Evolutionary conservation across 2,797 vertebrate genomes (phyloP).

Genomic region (Myotis findleyi): DNA sequence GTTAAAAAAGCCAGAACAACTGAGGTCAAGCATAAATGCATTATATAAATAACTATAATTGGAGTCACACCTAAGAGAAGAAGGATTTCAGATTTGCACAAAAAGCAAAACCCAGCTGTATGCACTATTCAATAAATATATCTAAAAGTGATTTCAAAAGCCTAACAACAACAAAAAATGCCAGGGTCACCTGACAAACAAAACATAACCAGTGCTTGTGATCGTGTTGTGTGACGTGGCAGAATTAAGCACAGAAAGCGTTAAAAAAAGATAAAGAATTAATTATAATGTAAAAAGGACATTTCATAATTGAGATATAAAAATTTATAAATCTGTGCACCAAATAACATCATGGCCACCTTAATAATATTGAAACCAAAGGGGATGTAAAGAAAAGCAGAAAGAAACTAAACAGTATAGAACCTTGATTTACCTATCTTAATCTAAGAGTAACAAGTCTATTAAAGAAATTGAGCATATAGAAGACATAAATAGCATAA

Average conservation of each 20-base stretch:
- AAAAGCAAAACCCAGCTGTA: background rate
- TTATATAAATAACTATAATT: background rate
- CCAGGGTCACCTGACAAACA: background rate
- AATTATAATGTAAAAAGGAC: background rate
- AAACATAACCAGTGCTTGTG: background rate
- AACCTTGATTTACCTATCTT: background rate
- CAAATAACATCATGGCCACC: background rate
- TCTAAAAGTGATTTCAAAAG: background rate
- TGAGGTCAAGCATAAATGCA: background rate
- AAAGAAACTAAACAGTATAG: background rate
- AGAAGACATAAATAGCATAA: background rate
- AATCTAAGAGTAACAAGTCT: background rate
- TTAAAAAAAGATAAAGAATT: background rate
- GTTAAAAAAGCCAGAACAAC: background rate
- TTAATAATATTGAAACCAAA: background rate
- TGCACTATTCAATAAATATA: background rate
- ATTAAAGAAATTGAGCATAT: background rate
- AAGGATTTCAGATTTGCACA: background rate
- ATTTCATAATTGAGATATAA: background rate
- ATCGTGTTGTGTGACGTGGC: background rate
- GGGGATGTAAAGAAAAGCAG: background rate
- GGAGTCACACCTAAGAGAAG: background rate
- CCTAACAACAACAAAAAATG: background rate
- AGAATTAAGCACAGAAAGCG: background rate
- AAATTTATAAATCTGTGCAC: background rate